Base-by-base conservation (phyloP, 1,140 invertebrate genomes). In the Steinernema feltiae region DNA sequence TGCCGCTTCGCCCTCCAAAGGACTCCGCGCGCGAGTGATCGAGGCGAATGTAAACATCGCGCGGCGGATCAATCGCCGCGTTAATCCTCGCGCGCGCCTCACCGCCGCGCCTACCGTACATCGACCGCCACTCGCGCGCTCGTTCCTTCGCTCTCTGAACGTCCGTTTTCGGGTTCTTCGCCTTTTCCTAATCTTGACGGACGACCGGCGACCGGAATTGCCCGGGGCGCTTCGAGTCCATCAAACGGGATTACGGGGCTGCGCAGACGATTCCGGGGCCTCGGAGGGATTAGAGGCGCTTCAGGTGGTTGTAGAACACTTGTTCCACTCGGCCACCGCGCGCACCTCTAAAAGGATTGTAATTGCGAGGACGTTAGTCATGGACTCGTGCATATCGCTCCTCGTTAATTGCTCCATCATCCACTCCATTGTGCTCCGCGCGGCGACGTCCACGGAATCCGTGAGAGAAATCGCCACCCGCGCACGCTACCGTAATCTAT, bases 401-500 rank as follows among this genome's bases (percentile, higher is more conserved):
- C 53, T 17, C 53, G 15, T 21, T 63, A 63, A 63, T 63, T 63
- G 53, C 53, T 3, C 53, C 15, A 3, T 3, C 53, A 21, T 18
- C 35, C 35, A 41, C 35, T 41, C 53, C 53, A 63, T 63, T 63
- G 24, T 15, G 53, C 24, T 27, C 53, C 53, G 12, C 53, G 12
- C 12, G 53, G 12, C 35, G 35, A 7, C 35, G 35, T 7, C 35
- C 35, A 7, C 35, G 7, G 53, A 63, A 63, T 63, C 53, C 53
- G 53, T 63, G 53, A 21, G n/a, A n/a, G 53, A 63, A 63, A 63
- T 63, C 53, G 53, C 3, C 53, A 27, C 53, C 3, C 53, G 53
- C 53, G n/a, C n/a, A n/a, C n/a, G 53, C 53, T 63, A 63, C 53
- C 53, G 53, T 63, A 63, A 63, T 63, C 53, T 7, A 63, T 63